A percentile compares a stretch with the other conserved stretches of the same genome.
Conservation (phyloP, 30 jellyfish, hydroid and myxozoan species). For the Aurelia coerulea region DNA sequence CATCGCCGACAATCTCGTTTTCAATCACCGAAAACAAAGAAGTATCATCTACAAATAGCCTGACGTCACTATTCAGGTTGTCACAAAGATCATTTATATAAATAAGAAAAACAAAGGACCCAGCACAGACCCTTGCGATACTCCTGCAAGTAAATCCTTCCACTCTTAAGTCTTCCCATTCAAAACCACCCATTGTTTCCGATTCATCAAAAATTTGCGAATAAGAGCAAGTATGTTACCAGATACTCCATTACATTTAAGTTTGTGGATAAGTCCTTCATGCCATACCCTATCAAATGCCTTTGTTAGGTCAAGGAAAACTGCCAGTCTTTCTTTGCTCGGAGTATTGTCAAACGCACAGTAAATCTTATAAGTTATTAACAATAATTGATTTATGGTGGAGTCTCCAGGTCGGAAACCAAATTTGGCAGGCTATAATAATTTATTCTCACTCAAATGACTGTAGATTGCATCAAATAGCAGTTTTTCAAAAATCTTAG, state of each 20-base stretch:
- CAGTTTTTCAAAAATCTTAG: too few species aligned
- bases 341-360: too few species aligned
- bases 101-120: neutral
- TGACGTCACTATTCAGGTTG: neutral
- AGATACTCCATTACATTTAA: neutral
- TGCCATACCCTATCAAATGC: too few species aligned
- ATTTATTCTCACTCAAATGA: too few species aligned
- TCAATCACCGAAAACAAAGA: neutral
- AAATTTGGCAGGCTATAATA: too few species aligned
- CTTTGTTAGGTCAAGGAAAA: too few species aligned
- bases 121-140: conserved; percentile 28
- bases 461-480: too few species aligned
- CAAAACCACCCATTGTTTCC: neutral
- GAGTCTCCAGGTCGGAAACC: too few species aligned
- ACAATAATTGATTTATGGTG: too few species aligned
- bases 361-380: too few species aligned
- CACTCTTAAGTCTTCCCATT: conserved; percentile 4
- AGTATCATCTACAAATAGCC: conserved; percentile 16
- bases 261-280: too few species aligned
- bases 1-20: neutral
- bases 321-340: too few species aligned
- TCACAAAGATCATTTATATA: conserved; percentile 13
- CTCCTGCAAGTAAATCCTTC: neutral
- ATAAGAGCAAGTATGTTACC: neutral
- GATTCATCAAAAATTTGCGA: neutral